phyloP scores from a whole-genome alignment of 2,888 invertebrate genomes.

The Luperina nickerlii region DNA sequence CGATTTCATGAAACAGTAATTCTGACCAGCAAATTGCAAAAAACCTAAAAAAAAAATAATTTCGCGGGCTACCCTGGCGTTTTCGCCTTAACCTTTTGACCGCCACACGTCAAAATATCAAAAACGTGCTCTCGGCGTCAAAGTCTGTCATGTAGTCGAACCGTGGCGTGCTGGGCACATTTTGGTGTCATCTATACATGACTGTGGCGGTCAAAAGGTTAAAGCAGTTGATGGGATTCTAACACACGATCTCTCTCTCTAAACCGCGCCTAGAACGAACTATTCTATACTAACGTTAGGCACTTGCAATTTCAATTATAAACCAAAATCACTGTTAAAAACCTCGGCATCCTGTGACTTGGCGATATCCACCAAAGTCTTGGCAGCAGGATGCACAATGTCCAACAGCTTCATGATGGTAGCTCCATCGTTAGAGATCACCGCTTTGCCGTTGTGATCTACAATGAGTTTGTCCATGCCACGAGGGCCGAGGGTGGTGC shows the following conservation, averaged over 20 bases:
- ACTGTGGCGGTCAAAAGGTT: not conserved
- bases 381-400: conserved; percentile 99
- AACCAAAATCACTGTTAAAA: conserved; percentile 32
- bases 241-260: not conserved
- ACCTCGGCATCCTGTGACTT: conserved; percentile 99
- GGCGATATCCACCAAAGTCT: conserved; percentile 99
- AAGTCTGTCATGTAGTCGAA: too few relatives aligned
- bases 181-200: too few relatives aligned
- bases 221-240: not conserved
- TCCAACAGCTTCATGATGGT: conserved; percentile 99
- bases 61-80: too few relatives aligned
- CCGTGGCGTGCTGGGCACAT: too few relatives aligned
- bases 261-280: not conserved
- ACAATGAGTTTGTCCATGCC: conserved; percentile 99
- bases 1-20: too few relatives aligned
- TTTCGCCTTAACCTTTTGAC: too few relatives aligned
- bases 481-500: conserved; percentile 99
- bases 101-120: too few relatives aligned
- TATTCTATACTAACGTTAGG: not conserved
- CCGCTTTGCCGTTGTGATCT: conserved; percentile 96
- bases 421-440: conserved; percentile 99
- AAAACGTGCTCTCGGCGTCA: too few relatives aligned
- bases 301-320: not conserved
- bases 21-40: too few relatives aligned
- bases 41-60: too few relatives aligned